Percentiles rank a stretch among this genome's conserved stretches.
Conservation (phyloP, 1,140 invertebrate species). For the Zophobas morio region DNA sequence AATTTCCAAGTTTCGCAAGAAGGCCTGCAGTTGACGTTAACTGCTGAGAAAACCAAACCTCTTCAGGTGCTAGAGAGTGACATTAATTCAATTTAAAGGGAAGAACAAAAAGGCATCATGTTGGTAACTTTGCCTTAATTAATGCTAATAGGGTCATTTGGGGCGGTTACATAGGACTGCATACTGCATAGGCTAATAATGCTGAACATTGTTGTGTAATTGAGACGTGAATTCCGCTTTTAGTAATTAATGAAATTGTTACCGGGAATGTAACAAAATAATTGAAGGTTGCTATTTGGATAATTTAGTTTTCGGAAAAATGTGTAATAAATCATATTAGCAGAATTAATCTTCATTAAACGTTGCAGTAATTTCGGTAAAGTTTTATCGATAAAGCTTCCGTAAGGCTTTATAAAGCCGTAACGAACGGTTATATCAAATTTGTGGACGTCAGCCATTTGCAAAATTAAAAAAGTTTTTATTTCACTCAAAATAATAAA, state of each 20-base stretch:
- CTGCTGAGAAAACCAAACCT: conserved; percentile 30
- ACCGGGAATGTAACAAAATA: neutral
- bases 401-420: conserved; percentile 5
- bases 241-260: conserved; percentile 11
- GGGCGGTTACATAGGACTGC: conserved; percentile 1
- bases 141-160: conserved; percentile 12
- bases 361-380: conserved; percentile 3
- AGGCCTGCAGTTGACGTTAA: conserved; percentile 37
- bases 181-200: neutral
- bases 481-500: conserved; percentile 15
- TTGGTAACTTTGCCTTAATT: conserved; percentile 20
- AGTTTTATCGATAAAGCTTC: conserved; percentile 18
- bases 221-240: conserved; percentile 3
- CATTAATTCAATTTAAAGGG: conserved; percentile 35
- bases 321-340: conserved; percentile 18
- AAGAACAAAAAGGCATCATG: conserved; percentile 4
- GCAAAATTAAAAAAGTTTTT: conserved; percentile 36
- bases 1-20: conserved; percentile 35
- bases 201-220: conserved; percentile 16
- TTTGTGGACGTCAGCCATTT: conserved; percentile 27
- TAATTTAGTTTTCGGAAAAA: conserved; percentile 1
- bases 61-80: conserved; percentile 32
- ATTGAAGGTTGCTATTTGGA: conserved; percentile 9
- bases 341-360: conserved; percentile 36
- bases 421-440: conserved; percentile 31